phyloP scores from a whole-genome alignment of 2,888 invertebrate species.

The Oegoconia quadripuncta region DNA sequence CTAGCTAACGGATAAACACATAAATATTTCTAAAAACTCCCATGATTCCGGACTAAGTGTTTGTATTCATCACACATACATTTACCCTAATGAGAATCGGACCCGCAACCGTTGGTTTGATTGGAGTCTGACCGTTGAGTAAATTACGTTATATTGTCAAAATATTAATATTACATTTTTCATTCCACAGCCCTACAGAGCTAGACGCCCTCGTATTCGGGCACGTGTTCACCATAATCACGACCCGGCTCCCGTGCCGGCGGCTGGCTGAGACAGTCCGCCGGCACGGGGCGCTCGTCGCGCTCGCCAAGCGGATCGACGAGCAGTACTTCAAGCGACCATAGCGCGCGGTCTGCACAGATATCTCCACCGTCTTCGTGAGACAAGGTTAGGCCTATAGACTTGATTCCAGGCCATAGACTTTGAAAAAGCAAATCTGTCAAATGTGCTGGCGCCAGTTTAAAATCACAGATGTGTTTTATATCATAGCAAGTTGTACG shows the following conservation, averaged over 20 bases:
- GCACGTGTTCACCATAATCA: constrained; percentile 96
- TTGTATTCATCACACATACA: neutral
- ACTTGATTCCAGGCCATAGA: too few relatives aligned
- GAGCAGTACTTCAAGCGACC: constrained; percentile 84
- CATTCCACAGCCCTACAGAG: constrained; percentile 89
- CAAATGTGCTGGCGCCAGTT: too few relatives aligned
- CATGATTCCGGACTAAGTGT: too few relatives aligned
- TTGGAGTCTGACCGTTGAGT: too few relatives aligned
- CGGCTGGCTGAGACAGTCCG: constrained; percentile 89
- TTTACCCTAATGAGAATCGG: too few relatives aligned
- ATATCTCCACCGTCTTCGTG: constrained; percentile 63
- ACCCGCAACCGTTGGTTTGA: too few relatives aligned
- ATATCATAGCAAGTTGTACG: too few relatives aligned
- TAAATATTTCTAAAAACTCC: too few relatives aligned
- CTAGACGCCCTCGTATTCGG: constrained; percentile 98
- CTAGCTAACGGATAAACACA: too few relatives aligned
- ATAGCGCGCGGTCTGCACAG: constrained; percentile 69
- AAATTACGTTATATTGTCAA: neutral
- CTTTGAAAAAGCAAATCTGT: too few relatives aligned
- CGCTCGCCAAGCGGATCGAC: constrained; percentile 91
- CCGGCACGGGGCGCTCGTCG: constrained; percentile 86
- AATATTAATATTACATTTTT: neutral
- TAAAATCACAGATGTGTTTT: too few relatives aligned
- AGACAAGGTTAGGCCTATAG: too few relatives aligned
- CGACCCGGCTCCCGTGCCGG: constrained; percentile 91